These are phyloP conservation scores for Hirundo rustica DNA, from an alignment of 2,797 vertebrate genomes.

Conservation along the genomic window DNA sequence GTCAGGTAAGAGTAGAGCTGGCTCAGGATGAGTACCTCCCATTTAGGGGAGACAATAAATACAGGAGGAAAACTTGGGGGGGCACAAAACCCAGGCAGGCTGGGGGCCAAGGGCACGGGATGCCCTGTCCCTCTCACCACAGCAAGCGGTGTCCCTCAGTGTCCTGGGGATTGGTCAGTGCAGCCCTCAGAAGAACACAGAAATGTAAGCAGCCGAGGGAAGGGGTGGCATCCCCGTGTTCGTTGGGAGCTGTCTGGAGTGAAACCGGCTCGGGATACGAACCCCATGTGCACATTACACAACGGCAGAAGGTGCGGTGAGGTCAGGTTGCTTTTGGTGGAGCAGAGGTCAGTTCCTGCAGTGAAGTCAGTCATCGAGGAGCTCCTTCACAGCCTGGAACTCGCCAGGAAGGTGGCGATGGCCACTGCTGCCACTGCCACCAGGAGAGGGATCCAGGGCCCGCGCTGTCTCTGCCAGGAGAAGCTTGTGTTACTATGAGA, in stretches of 20 bases:
- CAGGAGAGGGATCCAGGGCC: slow-evolving; percentile 18
- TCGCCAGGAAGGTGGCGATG: slow-evolving; percentile 57
- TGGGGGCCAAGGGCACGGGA: rapidly evolving
- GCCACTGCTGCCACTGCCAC: slow-evolving; percentile 48
- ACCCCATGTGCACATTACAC: rapidly evolving
- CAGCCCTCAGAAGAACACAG: not conserved
- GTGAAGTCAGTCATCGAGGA: not conserved
- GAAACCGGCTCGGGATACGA: not conserved
- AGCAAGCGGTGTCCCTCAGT: rapidly evolving
- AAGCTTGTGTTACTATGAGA: not conserved
- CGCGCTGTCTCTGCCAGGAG: not conserved
- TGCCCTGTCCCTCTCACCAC: rapidly evolving
- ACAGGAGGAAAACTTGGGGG: not conserved
- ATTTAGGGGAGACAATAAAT: not conserved
- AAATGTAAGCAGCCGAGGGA: not conserved
- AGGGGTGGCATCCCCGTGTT: not conserved
- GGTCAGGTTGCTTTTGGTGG: not conserved
- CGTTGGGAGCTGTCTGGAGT: not conserved
- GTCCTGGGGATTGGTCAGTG: rapidly evolving
- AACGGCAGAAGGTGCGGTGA: rapidly evolving
- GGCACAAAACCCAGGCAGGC: not conserved
- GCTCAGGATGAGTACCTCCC: not conserved
- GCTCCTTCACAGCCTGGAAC: slow-evolving; percentile 28
- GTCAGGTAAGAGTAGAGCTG: not conserved
- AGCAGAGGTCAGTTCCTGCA: not conserved